Conservation (phyloP, 2,113 vertebrate species). For the Callionymus lyra region DNA sequence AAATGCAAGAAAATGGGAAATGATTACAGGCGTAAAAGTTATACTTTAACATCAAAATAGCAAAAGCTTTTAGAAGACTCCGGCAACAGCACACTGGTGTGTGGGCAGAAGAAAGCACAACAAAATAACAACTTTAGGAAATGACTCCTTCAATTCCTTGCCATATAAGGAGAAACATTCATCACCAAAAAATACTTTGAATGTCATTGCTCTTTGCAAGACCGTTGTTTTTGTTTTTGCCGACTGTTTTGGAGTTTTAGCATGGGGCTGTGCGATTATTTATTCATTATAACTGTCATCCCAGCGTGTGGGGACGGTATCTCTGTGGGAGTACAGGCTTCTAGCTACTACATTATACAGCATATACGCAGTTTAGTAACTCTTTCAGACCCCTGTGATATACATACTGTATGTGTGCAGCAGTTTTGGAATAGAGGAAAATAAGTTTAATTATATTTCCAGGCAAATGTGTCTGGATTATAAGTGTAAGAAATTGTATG, state of each 20-base stretch:
- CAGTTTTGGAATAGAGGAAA: constrained; percentile 17
- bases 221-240: constrained; percentile 9
- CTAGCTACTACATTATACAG: constrained; percentile 11
- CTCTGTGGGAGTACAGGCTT: constrained; percentile 17
- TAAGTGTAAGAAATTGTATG: too few relatives aligned
- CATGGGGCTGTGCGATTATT: constrained; percentile 34
- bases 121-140: neutral
- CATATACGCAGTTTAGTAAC: constrained; percentile 2
- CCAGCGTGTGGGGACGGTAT: constrained; percentile 27
- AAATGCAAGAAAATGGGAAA: constrained; percentile 1
- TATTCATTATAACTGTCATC: constrained; percentile 41
- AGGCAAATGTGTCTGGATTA: too few relatives aligned
- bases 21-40: constrained; percentile 15
- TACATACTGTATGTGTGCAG: constrained; percentile 12
- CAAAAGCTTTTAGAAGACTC: constrained; percentile 1
- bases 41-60: constrained; percentile 17
- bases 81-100: neutral
- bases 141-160: too few relatives aligned
- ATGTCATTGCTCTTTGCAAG: too few relatives aligned
- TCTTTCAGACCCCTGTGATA: constrained; percentile 5
- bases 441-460: neutral
- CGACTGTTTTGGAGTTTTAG: constrained; percentile 26
- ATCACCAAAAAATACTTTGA: too few relatives aligned
- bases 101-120: neutral
- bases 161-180: too few relatives aligned